Percentiles rank a stretch among this genome's conserved stretches.
Conservation (phyloP, 2,113 vertebrate species). For the human region GRCh38 chr14:65919501-65920000, state of each 20-base stretch:
- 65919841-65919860: slow-evolving; percentile 45
- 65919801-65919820: slow-evolving; percentile 37
- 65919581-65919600: background rate
- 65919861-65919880: slow-evolving; percentile 11
- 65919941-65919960: slow-evolving; percentile 40
- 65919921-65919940: slow-evolving; percentile 14
- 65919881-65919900: slow-evolving; percentile 43
- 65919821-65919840: slow-evolving; percentile 43
- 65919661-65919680: background rate
- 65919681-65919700: background rate
- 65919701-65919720: background rate
- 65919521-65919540: background rate
- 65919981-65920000: slow-evolving; percentile 69
- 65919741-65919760: background rate
- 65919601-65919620: background rate
- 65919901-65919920: slow-evolving; percentile 13
- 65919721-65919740: background rate
- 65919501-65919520: background rate
- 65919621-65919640: background rate
- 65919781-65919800: background rate
- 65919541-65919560: background rate
- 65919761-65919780: slow-evolving; percentile 25
- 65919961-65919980: slow-evolving; percentile 60
- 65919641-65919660: background rate
- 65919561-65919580: background rate